Percentiles rank a stretch among this genome's conserved stretches.
These are phyloP conservation scores for Megaceryle alcyon DNA, from an alignment of 2,797 vertebrate genomes.

Conservation along the genomic window DNA sequence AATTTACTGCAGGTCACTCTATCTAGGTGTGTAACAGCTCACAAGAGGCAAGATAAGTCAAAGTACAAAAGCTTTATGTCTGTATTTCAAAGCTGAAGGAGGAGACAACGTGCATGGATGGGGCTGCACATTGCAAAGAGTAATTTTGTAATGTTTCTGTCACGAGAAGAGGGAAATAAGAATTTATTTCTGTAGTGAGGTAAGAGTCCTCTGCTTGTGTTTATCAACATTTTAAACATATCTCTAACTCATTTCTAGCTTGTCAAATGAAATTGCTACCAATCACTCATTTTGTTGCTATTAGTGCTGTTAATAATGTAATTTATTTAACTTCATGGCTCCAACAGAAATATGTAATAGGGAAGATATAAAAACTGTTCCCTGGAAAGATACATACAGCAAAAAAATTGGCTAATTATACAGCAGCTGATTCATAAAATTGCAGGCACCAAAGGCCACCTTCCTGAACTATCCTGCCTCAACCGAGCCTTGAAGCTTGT, in stretches of 20 bases:
- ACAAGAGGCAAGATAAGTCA: neutral
- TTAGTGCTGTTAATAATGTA: slow-evolving; percentile 26
- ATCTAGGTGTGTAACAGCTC: neutral
- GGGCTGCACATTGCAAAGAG: neutral
- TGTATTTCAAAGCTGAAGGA: neutral
- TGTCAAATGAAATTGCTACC: slow-evolving; percentile 34
- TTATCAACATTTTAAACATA: slow-evolving; percentile 28
- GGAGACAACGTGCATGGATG: neutral
- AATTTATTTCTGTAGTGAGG: neutral
- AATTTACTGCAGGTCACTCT: neutral
- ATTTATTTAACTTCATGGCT: slow-evolving; percentile 9
- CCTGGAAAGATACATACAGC: neutral
- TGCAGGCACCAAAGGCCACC: neutral
- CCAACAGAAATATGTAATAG: neutral
- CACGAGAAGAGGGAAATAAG: neutral
- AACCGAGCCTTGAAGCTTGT: neutral
- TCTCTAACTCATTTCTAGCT: neutral
- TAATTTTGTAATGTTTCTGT: neutral
- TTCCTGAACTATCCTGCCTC: neutral
- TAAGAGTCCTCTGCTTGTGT: slow-evolving; percentile 1
- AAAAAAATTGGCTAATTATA: neutral
- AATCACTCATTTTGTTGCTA: slow-evolving; percentile 6
- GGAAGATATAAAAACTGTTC: neutral
- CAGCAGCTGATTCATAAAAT: neutral
- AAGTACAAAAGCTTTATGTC: neutral